Evolutionary conservation across 2,888 invertebrate genomes (phyloP), one percentile per base, ranked within the genome.

Genomic region (Trilocha varians): DNA sequence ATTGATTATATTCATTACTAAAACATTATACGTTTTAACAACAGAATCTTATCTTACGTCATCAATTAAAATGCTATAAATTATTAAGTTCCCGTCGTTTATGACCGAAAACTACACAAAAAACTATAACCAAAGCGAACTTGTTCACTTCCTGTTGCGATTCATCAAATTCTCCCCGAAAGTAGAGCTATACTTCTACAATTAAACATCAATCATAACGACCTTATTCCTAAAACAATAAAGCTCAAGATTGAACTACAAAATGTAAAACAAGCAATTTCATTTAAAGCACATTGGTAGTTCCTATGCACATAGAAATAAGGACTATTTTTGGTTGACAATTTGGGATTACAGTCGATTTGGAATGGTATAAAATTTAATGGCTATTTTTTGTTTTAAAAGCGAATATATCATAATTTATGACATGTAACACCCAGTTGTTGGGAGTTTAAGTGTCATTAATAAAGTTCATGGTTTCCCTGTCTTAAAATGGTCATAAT

Each of bases 341-440:
- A 32, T 18, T 42, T 47, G 35, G 42, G 37, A 36, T 41, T 42
- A 47, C 42, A 50, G 52, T 57, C 55, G 64, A 64, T 60, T 65
- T 60, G 44, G 65, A 66, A 69, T 70, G 63, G 73, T 73, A 79
- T 52, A 70, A 62, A 65, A 68, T 66, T 70, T 78, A 82, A 78
- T 79, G 79, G 68, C 72, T 59, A 32, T 47, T 69, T 74, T 73
- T 74, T 69, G 56, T 59, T 52, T 53, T 54, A 52, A 59, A 65
- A 59, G 55, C 64, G 65, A 65, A 76, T 73, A 67, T 70, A 71
- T 78, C 73, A 80, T 79, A 75, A 78, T 74, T 79, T 76, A 77
- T 75, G 78, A 74, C 70, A 73, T 58, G 62, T 66, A 63, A 79
- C 78, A 72, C 76, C 74, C 69, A 70, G 64, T 62, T 57, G 59